Percentiles rank a stretch among this genome's conserved stretches.
phyloP scores from a whole-genome alignment of 2,888 invertebrate species.

The Rapana venosa region DNA sequence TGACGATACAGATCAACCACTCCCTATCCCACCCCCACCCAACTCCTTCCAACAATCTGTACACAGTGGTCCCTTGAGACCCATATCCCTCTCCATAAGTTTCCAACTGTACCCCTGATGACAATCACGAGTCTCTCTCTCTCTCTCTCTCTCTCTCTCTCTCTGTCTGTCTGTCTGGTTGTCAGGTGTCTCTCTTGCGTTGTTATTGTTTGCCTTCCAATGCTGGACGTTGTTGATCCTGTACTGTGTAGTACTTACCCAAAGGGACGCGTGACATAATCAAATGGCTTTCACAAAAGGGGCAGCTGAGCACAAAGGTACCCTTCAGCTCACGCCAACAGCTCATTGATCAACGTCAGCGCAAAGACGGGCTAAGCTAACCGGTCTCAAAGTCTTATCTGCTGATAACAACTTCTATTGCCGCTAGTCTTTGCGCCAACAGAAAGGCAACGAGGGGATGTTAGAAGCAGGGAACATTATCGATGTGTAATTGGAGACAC shows the following conservation, averaged over 20 bases:
- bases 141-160: not conserved
- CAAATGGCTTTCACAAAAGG: not conserved
- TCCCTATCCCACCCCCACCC: no score
- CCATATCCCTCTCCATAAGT: no score
- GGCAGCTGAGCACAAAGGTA: not conserved
- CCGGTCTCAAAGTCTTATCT: constrained; percentile 1
- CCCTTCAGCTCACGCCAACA: constrained; percentile 1
- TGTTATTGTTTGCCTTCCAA: not conserved
- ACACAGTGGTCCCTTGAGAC: not conserved
- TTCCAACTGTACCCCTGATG: not conserved
- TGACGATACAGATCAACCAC: not conserved
- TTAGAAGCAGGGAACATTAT: not conserved
- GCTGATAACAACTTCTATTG: not conserved
- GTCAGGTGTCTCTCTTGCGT: no score
- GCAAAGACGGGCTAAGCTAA: not conserved
- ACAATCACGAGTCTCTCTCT: not conserved
- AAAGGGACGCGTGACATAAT: not conserved
- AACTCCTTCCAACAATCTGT: no score
- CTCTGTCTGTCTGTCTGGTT: no score
- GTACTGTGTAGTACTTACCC: not conserved
- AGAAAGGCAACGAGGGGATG: not conserved
- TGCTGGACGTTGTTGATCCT: not conserved
- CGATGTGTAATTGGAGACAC: not conserved
- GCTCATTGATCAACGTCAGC: not conserved
- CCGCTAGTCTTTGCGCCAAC: not conserved